Percentiles rank a stretch among this genome's conserved stretches.
Evolutionary conservation across 2,888 invertebrate species (phyloP).

Genomic region (Clanis bilineata): DNA sequence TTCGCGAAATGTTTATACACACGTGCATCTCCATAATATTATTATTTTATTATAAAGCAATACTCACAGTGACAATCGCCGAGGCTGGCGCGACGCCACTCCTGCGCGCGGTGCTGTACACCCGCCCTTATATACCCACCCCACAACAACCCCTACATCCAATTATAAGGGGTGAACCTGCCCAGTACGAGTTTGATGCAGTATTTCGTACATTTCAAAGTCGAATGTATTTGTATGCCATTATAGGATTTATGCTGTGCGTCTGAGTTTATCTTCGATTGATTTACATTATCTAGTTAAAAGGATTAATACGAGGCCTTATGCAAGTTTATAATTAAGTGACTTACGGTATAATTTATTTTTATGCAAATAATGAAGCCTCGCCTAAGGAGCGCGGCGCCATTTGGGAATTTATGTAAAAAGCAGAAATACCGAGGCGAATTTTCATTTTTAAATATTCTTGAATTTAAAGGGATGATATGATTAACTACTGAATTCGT

Average conservation of each 20-base stretch:
- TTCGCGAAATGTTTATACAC: too few species aligned
- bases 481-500: too few species aligned
- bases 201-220: conserved; percentile 39
- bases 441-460: too few species aligned
- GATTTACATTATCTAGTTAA: conserved; percentile 4
- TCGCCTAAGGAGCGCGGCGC: too few species aligned
- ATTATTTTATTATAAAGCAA: too few species aligned
- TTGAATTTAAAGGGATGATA: too few species aligned
- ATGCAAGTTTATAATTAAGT: background rate
- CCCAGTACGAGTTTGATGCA: conserved; percentile 39
- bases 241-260: conserved; percentile 1
- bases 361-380: too few species aligned
- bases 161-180: conserved; percentile 44
- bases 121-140: conserved; percentile 53
- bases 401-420: too few species aligned
- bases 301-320: conserved; percentile 2
- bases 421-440: too few species aligned
- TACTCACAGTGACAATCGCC: conserved; percentile 60
- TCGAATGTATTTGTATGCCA: conserved; percentile 25
- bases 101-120: conserved; percentile 44
- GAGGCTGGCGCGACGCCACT: conserved; percentile 66
- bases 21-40: too few species aligned
- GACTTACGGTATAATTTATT: background rate
- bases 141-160: conserved; percentile 41
- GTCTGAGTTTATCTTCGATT: conserved; percentile 16